phyloP scores from a whole-genome alignment of 2,888 invertebrate genomes.

The Drosophila neonasuta region DNA sequence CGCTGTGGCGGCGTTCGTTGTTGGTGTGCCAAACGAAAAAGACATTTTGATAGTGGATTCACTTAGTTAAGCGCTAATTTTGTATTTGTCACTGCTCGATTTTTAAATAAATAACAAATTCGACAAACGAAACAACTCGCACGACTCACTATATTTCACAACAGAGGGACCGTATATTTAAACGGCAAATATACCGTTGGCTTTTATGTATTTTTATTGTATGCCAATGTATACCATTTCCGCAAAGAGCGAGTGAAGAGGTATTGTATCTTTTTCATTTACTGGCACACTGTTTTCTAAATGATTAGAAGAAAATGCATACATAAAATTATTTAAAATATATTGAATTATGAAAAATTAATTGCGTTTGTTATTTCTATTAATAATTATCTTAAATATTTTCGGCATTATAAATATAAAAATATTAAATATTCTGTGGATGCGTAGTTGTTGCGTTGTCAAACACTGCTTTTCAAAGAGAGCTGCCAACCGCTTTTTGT shows the following conservation, averaged over 20 bases:
- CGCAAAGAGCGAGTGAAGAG: not conserved
- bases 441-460: not conserved
- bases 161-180: not conserved
- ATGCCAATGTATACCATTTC: not conserved
- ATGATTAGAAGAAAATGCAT: too few relatives aligned
- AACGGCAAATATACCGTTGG: not conserved
- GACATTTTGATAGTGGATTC: constrained; percentile 44
- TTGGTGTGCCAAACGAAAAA: constrained; percentile 57
- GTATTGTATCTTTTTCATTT: too few relatives aligned
- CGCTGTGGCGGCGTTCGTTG: constrained; percentile 39
- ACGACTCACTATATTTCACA: not conserved
- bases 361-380: too few relatives aligned
- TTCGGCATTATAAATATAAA: too few relatives aligned
- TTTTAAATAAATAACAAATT: constrained; percentile 15
- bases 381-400: too few relatives aligned
- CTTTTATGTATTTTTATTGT: not conserved
- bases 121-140: constrained; percentile 7
- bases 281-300: not conserved
- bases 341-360: too few relatives aligned
- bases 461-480: constrained; percentile 9
- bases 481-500: constrained; percentile 14
- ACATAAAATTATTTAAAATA: too few relatives aligned
- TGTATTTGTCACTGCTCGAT: not conserved
- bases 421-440: too few relatives aligned
- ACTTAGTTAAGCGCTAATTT: constrained; percentile 7